Conservation (phyloP, 2,113 vertebrate species). For the Istiophorus platypterus region DNA sequence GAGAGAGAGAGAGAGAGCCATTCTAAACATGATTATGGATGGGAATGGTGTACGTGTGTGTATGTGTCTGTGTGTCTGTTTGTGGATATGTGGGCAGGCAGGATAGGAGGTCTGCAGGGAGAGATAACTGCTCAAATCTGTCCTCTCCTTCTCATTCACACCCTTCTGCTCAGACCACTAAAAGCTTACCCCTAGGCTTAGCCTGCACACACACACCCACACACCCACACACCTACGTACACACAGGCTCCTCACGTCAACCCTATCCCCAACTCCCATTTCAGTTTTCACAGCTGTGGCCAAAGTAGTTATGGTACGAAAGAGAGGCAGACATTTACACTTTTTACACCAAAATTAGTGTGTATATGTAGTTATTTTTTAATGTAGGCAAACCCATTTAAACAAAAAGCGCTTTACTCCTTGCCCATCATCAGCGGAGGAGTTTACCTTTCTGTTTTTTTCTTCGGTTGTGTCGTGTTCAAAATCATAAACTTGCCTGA, state of each 20-base stretch:
- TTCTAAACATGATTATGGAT: constrained; percentile 76
- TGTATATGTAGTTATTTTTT: no score
- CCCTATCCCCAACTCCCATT: constrained; percentile 66
- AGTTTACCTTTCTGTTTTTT: no score
- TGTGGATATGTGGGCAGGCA: constrained; percentile 60
- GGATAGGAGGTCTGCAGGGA: constrained; percentile 79
- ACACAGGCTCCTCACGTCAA: constrained; percentile 65
- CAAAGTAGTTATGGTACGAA: constrained; percentile 20
- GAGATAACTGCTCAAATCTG: constrained; percentile 80
- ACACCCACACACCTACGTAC: constrained; percentile 9
- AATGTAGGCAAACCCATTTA: no score
- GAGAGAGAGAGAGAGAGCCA: constrained; percentile 28
- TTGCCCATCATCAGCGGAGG: no score
- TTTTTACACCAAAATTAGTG: no score
- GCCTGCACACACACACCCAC: constrained; percentile 49
- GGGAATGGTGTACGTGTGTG: constrained; percentile 13
- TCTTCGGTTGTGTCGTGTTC: no score
- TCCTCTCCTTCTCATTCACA: constrained; percentile 81
- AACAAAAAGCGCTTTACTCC: no score
- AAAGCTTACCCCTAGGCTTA: constrained; percentile 79
- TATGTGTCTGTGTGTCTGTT: constrained; percentile 15
- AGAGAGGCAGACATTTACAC: constrained; percentile 18
- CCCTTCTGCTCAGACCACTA: constrained; percentile 78
- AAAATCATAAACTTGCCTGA: no score
- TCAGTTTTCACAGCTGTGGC: constrained; percentile 45